Evolutionary conservation across 1,140 invertebrate species (phyloP).

Genomic region (Lethrus apterus): DNA sequence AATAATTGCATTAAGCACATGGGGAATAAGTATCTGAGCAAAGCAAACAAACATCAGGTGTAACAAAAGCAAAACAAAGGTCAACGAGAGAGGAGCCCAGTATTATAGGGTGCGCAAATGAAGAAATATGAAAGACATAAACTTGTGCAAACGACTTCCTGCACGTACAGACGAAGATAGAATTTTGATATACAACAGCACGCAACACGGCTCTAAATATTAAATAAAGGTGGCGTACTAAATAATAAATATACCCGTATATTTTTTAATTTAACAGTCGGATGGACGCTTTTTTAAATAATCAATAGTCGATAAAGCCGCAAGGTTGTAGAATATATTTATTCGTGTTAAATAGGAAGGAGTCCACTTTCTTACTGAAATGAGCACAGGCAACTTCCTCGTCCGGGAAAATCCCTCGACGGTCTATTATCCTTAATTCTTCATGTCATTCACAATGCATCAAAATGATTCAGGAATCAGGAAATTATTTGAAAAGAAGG

Average conservation of each 20-base stretch:
- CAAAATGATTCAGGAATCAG: too few species aligned
- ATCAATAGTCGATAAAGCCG: too few species aligned
- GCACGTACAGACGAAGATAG: constrained; percentile 18
- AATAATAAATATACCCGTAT: too few species aligned
- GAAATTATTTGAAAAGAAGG: too few species aligned
- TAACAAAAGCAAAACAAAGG: neutral
- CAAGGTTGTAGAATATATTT: constrained; percentile 31
- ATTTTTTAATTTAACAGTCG: too few species aligned
- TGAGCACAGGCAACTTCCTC: constrained; percentile 22
- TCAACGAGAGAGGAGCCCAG: neutral
- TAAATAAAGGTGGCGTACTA: constrained; percentile 14
- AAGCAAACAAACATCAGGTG: neutral
- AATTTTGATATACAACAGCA: constrained; percentile 25
- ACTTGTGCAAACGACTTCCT: constrained; percentile 29
- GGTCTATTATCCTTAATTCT: constrained; percentile 31
- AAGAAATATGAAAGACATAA: constrained; percentile 34
- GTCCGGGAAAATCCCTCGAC: constrained; percentile 24
- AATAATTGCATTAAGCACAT: too few species aligned
- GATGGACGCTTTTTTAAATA: too few species aligned
- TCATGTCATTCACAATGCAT: constrained; percentile 28
- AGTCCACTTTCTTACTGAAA: constrained; percentile 23
- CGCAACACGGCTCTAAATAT: constrained; percentile 21
- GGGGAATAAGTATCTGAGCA: neutral
- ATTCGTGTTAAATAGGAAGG: constrained; percentile 29
- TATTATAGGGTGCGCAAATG: constrained; percentile 18